Evolutionary conservation across 2,113 vertebrate species (phyloP).

Genomic region (Marmota monax): DNA sequence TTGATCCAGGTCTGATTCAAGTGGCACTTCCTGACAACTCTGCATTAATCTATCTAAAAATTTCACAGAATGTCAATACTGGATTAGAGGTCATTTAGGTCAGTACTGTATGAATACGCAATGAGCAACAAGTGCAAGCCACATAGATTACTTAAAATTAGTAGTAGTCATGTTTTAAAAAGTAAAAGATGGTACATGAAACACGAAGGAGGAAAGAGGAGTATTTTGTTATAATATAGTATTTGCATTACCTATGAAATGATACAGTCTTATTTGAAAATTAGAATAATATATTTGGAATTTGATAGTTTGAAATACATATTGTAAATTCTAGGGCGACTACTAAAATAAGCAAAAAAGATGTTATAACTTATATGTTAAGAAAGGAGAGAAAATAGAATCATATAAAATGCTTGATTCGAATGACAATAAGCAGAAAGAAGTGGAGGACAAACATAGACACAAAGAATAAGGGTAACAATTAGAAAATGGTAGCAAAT

Average conservation of each 20-base stretch:
- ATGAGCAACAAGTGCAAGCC: background rate
- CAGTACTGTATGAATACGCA: background rate
- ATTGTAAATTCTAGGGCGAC: background rate
- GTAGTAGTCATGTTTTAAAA: background rate
- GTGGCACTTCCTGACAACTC: background rate
- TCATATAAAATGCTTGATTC: background rate
- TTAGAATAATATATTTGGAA: background rate
- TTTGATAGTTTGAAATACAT: background rate
- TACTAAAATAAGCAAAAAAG: background rate
- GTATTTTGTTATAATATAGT: background rate
- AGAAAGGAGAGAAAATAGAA: background rate
- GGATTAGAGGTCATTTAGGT: background rate
- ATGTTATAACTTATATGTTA: background rate
- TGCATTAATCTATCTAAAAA: constrained; percentile 17
- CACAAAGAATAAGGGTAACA: background rate
- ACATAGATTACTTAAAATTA: background rate
- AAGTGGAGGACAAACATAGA: background rate
- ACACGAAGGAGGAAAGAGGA: background rate
- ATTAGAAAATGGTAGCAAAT: background rate
- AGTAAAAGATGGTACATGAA: background rate
- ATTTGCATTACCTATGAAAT: background rate
- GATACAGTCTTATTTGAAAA: background rate
- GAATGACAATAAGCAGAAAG: background rate
- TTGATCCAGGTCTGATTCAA: background rate
- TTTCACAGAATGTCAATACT: background rate